These are phyloP conservation scores for Trinorchestia longiramus DNA, from an alignment of 1,140 invertebrate genomes.

Conservation along the genomic window DNA sequence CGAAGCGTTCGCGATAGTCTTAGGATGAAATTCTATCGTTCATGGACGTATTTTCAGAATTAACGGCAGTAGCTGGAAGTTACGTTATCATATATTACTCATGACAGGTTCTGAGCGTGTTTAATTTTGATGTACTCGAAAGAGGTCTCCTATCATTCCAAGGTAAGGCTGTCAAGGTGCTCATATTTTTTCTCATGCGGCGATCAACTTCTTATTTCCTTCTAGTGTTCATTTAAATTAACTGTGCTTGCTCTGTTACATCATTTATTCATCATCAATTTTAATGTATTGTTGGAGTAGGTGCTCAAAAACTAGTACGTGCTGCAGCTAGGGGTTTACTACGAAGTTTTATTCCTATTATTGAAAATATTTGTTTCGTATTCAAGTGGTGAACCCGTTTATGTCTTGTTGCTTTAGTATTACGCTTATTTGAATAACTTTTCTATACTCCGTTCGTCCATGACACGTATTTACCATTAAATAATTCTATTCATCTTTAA, in stretches of 20 bases:
- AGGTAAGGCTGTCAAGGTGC: background rate
- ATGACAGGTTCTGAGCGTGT: background rate
- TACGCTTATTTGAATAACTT: background rate
- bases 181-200: background rate
- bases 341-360: background rate
- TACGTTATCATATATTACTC: background rate
- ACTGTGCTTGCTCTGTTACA: background rate
- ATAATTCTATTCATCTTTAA: background rate
- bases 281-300: background rate
- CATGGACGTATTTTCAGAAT: background rate
- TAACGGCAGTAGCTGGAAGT: background rate
- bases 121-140: slow-evolving; percentile 5
- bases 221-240: background rate
- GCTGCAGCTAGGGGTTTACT: background rate
- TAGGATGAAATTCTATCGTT: background rate
- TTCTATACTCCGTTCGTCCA: background rate
- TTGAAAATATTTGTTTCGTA: background rate
- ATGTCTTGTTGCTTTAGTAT: background rate
- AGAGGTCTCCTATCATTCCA: slow-evolving; percentile 46
- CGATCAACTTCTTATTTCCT: background rate
- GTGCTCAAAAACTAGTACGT: background rate
- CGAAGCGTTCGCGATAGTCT: background rate
- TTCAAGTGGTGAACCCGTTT: background rate
- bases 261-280: background rate
- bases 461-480: background rate